Conservation (phyloP, 2,113 vertebrate species). For the Morone chrysops region DNA sequence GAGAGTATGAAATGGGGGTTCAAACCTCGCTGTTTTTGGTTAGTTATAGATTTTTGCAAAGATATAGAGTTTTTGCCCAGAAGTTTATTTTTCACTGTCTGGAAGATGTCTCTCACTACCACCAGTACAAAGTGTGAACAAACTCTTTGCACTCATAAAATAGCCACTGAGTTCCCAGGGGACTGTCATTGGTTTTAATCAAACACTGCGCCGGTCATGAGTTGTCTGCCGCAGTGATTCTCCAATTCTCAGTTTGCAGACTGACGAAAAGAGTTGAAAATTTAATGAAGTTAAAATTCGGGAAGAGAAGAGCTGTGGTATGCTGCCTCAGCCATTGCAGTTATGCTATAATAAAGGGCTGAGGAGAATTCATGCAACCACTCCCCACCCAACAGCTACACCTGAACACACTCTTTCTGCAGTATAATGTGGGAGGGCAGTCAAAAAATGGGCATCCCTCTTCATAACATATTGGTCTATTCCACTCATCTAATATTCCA, state of each 20-base stretch:
- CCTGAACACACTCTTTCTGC: neutral
- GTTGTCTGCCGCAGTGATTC: neutral
- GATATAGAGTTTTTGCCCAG: neutral
- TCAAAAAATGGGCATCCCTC: neutral
- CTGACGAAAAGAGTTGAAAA: neutral
- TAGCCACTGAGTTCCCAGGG: constrained; percentile 3
- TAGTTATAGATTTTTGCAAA: neutral
- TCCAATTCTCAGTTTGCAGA: neutral
- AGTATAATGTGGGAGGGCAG: neutral
- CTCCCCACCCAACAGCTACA: neutral
- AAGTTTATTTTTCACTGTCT: constrained; percentile 1
- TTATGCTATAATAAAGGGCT: constrained; percentile 24
- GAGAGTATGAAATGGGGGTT: neutral
- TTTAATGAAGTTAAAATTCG: neutral
- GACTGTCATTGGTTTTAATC: constrained; percentile 22
- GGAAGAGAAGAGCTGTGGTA: neutral
- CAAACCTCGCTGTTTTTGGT: neutral
- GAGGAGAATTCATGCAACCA: constrained; percentile 11
- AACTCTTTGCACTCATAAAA: neutral
- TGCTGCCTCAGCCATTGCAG: neutral
- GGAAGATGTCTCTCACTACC: neutral
- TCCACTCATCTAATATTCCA: neutral
- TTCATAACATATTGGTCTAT: neutral
- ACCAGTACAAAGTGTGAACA: neutral
- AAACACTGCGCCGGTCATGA: neutral